Evolutionary conservation across 2,888 invertebrate genomes (phyloP).

Genomic region (Norana najaformis): DNA sequence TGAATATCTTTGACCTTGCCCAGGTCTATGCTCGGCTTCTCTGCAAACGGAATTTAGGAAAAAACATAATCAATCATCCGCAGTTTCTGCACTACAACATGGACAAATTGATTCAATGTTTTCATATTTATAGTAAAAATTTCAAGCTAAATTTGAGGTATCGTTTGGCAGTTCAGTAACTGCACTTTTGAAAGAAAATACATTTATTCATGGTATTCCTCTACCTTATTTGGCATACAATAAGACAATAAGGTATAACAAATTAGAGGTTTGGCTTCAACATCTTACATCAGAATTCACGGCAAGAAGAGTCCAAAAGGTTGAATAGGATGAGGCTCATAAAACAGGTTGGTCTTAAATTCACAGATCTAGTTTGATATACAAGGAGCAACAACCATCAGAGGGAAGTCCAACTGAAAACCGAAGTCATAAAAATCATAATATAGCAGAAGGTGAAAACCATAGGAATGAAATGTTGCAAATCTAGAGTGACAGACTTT

Average conservation of each 20-base stretch:
- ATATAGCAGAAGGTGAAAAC: too few species aligned
- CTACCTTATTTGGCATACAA: too few species aligned
- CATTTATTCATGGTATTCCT: too few species aligned
- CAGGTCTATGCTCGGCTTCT: conserved; percentile 85
- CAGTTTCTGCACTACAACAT: neutral
- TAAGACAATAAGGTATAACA: too few species aligned
- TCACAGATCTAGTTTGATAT: neutral
- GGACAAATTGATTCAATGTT: neutral
- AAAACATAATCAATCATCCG: neutral
- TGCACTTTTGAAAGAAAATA: too few species aligned
- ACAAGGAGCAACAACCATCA: neutral
- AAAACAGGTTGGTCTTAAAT: neutral
- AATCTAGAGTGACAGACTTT: too few species aligned
- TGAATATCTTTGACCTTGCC: conserved; percentile 78
- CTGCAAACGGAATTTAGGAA: neutral
- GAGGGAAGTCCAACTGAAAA: neutral
- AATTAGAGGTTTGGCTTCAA: too few species aligned
- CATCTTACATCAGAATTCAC: too few species aligned
- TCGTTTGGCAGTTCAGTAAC: neutral
- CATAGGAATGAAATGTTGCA: too few species aligned
- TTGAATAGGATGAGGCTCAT: neutral
- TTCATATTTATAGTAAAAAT: neutral
- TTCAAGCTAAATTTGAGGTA: neutral
- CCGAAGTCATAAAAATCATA: neutral
- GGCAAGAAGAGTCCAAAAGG: too few species aligned